A percentile compares a stretch with the other conserved stretches of the same genome.
Evolutionary conservation across 2,888 invertebrate species (phyloP).

Genomic region (Limnephilus marmoratus): DNA sequence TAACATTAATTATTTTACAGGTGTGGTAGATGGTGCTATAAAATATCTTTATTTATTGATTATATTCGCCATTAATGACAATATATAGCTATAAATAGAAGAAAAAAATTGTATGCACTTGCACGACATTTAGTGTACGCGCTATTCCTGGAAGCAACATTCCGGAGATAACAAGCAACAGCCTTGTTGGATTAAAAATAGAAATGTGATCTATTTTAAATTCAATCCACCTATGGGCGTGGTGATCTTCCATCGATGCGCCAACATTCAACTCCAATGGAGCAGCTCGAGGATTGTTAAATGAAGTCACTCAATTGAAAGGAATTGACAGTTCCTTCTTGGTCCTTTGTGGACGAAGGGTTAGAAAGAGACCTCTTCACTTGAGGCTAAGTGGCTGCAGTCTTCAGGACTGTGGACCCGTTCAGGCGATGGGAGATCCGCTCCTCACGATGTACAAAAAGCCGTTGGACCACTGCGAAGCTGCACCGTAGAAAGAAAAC

Average conservation of each 20-base stretch:
- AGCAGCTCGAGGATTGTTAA: neutral
- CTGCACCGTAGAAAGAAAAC: conserved; percentile 59
- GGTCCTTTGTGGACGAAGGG: neutral
- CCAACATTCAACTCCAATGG: neutral
- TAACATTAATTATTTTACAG: neutral
- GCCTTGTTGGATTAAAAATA: conserved; percentile 28
- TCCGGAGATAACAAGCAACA: neutral
- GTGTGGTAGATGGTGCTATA: neutral
- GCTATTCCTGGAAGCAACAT: neutral
- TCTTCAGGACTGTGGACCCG: conserved; percentile 30
- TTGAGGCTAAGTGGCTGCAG: neutral
- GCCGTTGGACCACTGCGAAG: conserved; percentile 64
- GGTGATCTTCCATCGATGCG: conserved; percentile 26
- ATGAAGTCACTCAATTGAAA: conserved; percentile 18
- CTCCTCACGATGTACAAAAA: conserved; percentile 58
- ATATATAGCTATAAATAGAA: neutral
- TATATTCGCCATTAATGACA: neutral
- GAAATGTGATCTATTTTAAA: conserved; percentile 47
- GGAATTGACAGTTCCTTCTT: neutral
- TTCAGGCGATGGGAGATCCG: conserved; percentile 7
- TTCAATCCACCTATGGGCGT: conserved; percentile 3
- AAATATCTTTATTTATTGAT: neutral
- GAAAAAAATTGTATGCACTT: neutral
- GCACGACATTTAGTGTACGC: neutral
- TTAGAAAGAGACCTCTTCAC: neutral